Evolutionary conservation across 2,113 vertebrate species (phyloP), one percentile per base, ranked within the genome.

Genomic region (Mus spicilegus): DNA sequence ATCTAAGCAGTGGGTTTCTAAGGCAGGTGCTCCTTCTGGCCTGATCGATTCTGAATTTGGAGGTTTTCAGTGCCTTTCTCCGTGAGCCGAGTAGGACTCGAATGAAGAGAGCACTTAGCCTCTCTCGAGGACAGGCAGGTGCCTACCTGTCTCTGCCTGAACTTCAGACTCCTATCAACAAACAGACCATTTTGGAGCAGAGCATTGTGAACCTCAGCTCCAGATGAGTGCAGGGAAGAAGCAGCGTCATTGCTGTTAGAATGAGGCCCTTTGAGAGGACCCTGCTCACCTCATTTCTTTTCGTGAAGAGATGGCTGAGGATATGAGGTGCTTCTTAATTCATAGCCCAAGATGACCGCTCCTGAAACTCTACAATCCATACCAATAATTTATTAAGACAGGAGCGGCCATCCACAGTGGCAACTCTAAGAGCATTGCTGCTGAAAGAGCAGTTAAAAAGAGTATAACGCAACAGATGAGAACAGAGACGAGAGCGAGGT

Each of bases 371-470:
- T 93, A 65, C 93, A 94, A 87, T 87, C 77, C 49, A 36, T 51
- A 80, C 49, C 81, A 73, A 80, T 90, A 92, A 95, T 92, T 97
- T 92, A 97, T 89, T 95, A 92, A 87, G 97, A 96, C 80, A 95
- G 92, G 69, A 90, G 85, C 93, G 93, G 82, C 67, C 81, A 69
- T 69, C 33, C 67, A 56, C 84, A 77, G 67, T 78, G 46, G n/a
- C 89, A 96, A 76, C 81, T 87, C 30, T 56, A 89, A 93, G 70
- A 93, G 16, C 84, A 36, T 93, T 69, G 89, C 93, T 97, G 94
- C 91, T 96, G 42, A 54, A 49, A 86, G 26, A 13, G 61, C 61
- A 13, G 14, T 26, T 42, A 63, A 77, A 77, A 96, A 4, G 2
- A n/a, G 11, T 63, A 14, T 80, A 90, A 84, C 61, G 42, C 63